These are phyloP conservation scores for Chelonus insularis DNA, from an alignment of 1,140 invertebrate genomes.

Conservation along the genomic window DNA sequence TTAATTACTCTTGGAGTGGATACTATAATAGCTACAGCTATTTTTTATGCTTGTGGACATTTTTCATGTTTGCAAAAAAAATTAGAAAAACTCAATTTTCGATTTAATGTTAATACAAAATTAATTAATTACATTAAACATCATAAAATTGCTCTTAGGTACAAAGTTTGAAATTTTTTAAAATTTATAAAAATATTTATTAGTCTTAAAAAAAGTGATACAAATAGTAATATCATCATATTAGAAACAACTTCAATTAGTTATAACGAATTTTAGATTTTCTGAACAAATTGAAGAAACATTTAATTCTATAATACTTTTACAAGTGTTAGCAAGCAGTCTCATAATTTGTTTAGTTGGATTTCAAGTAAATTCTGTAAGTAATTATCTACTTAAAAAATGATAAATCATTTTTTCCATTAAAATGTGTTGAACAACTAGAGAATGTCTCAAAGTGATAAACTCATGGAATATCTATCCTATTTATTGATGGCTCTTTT, in stretches of 20 bases:
- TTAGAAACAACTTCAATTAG: too few relatives aligned
- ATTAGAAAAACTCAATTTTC: constrained; percentile 25
- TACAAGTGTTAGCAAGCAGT: constrained; percentile 42
- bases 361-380: constrained; percentile 37
- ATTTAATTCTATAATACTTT: constrained; percentile 38
- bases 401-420: too few relatives aligned
- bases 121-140: constrained; percentile 29
- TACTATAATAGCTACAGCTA: constrained; percentile 40
- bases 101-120: constrained; percentile 2
- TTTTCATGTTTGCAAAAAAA: constrained; percentile 36
- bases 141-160: constrained; percentile 36
- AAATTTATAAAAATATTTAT: constrained; percentile 23
- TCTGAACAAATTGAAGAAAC: constrained; percentile 39
- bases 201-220: too few relatives aligned
- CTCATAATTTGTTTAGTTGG: constrained; percentile 42
- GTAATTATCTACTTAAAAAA: constrained; percentile 21
- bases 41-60: constrained; percentile 43
- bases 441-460: constrained; percentile 34
- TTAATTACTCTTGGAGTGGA: constrained; percentile 40
- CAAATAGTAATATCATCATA: too few relatives aligned
- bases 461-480: constrained; percentile 35
- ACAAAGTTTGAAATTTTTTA: neutral
- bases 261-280: constrained; percentile 40
- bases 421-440: too few relatives aligned
- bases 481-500: constrained; percentile 43